Evolutionary conservation across 1,140 invertebrate species (phyloP), one percentile per base, ranked within the genome.

Genomic region (Zaprionus lachaisei): DNA sequence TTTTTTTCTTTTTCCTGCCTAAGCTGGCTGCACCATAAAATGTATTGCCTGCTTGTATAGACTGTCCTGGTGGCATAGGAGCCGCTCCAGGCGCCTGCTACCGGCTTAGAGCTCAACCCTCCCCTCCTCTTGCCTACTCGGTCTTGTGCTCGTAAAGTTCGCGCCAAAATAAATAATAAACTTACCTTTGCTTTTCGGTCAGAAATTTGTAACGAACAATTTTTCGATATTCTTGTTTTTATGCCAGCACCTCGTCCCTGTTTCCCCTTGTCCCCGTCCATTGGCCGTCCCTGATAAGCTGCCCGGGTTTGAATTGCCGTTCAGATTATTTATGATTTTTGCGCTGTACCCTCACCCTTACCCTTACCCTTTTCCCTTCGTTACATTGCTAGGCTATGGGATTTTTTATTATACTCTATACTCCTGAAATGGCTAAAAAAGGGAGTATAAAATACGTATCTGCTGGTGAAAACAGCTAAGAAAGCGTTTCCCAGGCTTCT

Each of bases 141-240:
- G 12, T 28, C 47, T 44, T 77, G 57, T 68, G 84, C 81, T 90
- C 85, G 79, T 90, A 90, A 90, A 90, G 79, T 80, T 90, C 70
- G 77, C 81, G 79, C 85, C 85, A 82, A 90, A 90, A 90, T 90
- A 90, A 90, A 90, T 85, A 90, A 90, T 90, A 90, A 90, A 90
- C 85, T 85, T 74, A 77, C 81, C 58, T 73, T 70, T 54, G 69
- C 24, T 57, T 68, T 77, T 71, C 65, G 67, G 54, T 60, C 66
- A 55, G 64, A 62, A 80, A 83, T 77, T 87, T 73, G 69, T 77
- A 75, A 77, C 63, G 41, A 77, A 58, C 34, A 69, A 79, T 82
- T 75, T 70, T 64, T 41, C 41, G 54, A 64, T 60, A 63, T 73
- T 57, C 38, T 26, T 68, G 60, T 65, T 67, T 62, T 72, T 7